Percentiles rank a stretch among this genome's conserved stretches.
phyloP scores from a whole-genome alignment of 2,113 vertebrate genomes.

The Tragelaphus scriptus region DNA sequence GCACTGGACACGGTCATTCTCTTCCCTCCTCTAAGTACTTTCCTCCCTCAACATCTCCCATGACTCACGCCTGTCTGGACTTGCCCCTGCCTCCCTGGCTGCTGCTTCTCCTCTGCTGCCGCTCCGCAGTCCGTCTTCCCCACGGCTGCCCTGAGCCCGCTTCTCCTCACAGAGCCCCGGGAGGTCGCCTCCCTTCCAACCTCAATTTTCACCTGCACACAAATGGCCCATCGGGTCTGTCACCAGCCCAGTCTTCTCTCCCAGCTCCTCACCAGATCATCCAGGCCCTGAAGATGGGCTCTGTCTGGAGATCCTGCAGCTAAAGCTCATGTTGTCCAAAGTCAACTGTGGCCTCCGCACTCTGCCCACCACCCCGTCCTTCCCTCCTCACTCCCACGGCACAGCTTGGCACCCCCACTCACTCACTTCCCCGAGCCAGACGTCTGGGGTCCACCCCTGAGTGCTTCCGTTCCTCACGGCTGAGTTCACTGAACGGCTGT shows the following conservation, averaged over 20 bases:
- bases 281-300: background rate
- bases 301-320: background rate
- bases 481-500: fast-evolving
- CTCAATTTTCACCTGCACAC: background rate
- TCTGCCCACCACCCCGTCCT: background rate
- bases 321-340: background rate
- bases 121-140: background rate
- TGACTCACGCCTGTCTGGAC: background rate
- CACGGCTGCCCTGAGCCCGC: background rate
- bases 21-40: background rate
- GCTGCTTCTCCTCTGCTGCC: background rate
- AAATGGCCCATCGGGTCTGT: background rate
- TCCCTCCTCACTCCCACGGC: background rate
- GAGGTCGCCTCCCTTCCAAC: fast-evolving
- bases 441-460: fast-evolving
- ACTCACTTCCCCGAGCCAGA: background rate
- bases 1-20: background rate
- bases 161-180: background rate
- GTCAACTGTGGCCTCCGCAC: background rate
- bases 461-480: fast-evolving
- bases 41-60: background rate
- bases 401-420: no score
- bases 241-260: background rate
- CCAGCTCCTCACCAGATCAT: background rate
- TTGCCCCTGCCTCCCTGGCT: background rate